phyloP scores from a whole-genome alignment of 2,113 vertebrate genomes.

The Serilophus lunatus region DNA sequence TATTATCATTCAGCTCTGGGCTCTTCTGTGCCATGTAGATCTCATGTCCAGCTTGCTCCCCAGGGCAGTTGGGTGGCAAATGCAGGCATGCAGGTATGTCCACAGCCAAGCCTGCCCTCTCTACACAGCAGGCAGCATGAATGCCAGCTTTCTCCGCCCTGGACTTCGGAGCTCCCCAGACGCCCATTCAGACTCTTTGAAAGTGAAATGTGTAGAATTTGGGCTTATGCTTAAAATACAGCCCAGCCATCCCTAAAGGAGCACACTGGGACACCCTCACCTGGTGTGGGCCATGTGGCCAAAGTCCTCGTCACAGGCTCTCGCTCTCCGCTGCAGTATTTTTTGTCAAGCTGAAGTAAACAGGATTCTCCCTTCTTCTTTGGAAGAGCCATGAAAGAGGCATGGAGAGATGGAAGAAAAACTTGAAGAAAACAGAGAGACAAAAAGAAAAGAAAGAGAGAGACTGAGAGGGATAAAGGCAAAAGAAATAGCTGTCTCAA shows the following conservation, averaged over 20 bases:
- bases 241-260: not conserved
- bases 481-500: not conserved
- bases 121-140: not conserved
- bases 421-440: not conserved
- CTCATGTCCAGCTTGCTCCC: not conserved
- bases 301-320: not conserved
- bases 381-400: not conserved
- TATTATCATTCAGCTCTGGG: not conserved
- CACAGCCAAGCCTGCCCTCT: not conserved
- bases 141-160: not conserved
- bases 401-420: not conserved
- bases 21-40: not conserved
- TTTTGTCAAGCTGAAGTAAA: not conserved
- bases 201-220: not conserved
- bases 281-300: not conserved
- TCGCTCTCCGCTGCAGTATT: not conserved
- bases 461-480: not conserved
- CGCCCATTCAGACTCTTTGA: not conserved
- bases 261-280: not conserved
- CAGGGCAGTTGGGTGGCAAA: not conserved
- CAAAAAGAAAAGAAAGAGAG: not conserved
- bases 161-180: not conserved
- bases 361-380: not conserved
- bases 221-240: not conserved
- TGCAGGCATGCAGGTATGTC: fast-evolving